Base-by-base conservation (phyloP, 2,888 invertebrate genomes). In the Synanthedon tipuliformis region DNA sequence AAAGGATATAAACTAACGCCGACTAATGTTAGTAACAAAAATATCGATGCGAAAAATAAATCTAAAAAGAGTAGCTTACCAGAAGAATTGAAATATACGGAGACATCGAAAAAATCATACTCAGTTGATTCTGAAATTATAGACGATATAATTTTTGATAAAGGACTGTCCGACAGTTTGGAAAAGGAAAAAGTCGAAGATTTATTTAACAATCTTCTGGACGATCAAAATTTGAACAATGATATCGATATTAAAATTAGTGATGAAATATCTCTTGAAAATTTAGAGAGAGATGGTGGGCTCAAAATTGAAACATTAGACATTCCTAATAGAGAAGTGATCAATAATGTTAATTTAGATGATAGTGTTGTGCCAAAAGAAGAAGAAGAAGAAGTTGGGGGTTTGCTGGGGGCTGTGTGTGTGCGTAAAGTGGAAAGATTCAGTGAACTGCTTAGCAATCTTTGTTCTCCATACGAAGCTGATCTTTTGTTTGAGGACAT, bases 371-470 rank as follows among this genome's bases (percentile, higher is more conserved):
- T 81, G 78, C 82, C 82, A 82, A 81, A 81, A 71, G 78, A 78
- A 67, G 72, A 75, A 67, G 72, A 75, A 58, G 64, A 70, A 55
- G 80, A 78, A 59, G 70, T 75, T 10, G 72, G 75, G 57, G 78
- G 81, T 15, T 73, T 84, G 62, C 69, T 86, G 59, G 84, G 82
- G 59, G 86, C 78, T 53, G 85, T 82, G 71, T 87, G 87, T 83
- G 85, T 87, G 61, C 77, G 81, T 55, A 85, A 81, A 85, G 87
- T 87, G 69, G 85, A 85, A 74, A 78, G 77, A 62, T 87, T 87
- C 64, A 87, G 87, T 86, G 87, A 87, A 71, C 73, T 87, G 73
- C 81, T 87, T 57, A 86, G 83, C 74, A 87, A 85, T 69, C 72
- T 87, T 63, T 86, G 87, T 74, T 84, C 86, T 4, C 86, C 87